A percentile compares a stretch with the other conserved stretches of the same genome.
Conservation (phyloP, 2,797 vertebrate genomes). For the Onychomys leucogaster region DNA sequence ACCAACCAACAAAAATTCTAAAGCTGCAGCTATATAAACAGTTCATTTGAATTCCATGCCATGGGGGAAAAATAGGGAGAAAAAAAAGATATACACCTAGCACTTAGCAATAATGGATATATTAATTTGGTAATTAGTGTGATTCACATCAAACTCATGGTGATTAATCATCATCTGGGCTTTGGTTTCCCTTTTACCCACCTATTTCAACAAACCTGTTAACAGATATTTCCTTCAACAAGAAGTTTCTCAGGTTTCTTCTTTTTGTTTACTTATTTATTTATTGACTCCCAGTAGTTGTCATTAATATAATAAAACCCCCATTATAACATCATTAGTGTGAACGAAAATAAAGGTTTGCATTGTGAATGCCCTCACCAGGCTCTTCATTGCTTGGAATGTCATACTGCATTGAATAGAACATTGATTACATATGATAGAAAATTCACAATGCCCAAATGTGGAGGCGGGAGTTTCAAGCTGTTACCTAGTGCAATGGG, state of each 20-base stretch:
- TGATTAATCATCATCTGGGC: conserved; percentile 78
- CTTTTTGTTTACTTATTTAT: conserved; percentile 63
- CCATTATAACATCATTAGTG: conserved; percentile 88
- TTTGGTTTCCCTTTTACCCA: conserved; percentile 79
- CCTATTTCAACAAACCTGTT: conserved; percentile 82
- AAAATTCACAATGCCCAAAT: conserved; percentile 62
- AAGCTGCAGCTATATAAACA: background rate
- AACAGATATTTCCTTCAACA: conserved; percentile 73
- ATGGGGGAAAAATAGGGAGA: background rate
- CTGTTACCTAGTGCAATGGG: conserved; percentile 53
- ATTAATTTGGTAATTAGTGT: conserved; percentile 80
- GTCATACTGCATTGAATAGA: conserved; percentile 85
- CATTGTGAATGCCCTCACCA: conserved; percentile 85
- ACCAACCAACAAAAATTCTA: background rate
- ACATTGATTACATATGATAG: conserved; percentile 83
- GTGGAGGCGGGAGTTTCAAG: conserved; percentile 72
- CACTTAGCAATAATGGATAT: conserved; percentile 64
- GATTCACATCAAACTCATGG: conserved; percentile 61
- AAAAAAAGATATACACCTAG: background rate
- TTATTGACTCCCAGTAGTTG: conserved; percentile 80
- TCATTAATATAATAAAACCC: conserved; percentile 88
- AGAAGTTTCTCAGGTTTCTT: conserved; percentile 74
- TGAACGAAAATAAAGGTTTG: conserved; percentile 87
- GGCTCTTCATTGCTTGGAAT: conserved; percentile 84
- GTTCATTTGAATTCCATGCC: conserved; percentile 16